Percentiles rank a stretch among this genome's conserved stretches.
These are phyloP conservation scores for Fragum sueziense DNA, from an alignment of 2,888 invertebrate genomes.

Conservation along the genomic window DNA sequence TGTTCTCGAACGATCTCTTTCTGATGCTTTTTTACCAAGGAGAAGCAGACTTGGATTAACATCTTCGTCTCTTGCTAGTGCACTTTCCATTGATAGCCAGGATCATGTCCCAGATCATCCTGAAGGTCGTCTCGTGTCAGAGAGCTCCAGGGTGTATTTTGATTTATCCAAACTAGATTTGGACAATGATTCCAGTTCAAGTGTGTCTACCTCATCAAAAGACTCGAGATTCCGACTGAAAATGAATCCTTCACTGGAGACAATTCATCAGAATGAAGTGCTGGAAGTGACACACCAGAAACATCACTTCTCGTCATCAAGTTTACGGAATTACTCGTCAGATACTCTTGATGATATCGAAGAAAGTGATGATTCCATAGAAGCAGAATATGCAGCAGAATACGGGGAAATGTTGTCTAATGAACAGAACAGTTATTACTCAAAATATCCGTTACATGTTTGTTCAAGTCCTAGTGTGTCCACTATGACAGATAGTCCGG, in stretches of 20 bases:
- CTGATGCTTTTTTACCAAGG: conserved; percentile 70
- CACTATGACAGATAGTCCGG: conserved; percentile 41
- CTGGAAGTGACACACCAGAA: conserved; percentile 68
- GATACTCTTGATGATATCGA: conserved; percentile 56
- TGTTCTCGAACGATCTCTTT: conserved; percentile 79
- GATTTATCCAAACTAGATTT: conserved; percentile 79
- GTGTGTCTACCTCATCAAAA: conserved; percentile 61
- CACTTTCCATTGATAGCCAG: conserved; percentile 41
- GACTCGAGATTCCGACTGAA: conserved; percentile 52
- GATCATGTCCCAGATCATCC: conserved; percentile 27
- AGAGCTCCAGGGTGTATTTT: conserved; percentile 80
- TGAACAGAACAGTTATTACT: conserved; percentile 53
- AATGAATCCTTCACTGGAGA: conserved; percentile 74
- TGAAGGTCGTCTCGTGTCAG: conserved; percentile 70
- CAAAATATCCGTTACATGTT: conserved; percentile 58
- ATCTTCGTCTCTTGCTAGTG: conserved; percentile 21
- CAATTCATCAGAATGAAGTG: conserved; percentile 80
- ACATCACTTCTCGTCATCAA: conserved; percentile 45
- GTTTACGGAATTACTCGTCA: conserved; percentile 42
- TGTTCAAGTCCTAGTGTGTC: conserved; percentile 40
- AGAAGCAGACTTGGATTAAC: not conserved
- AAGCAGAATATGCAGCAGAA: conserved; percentile 39
- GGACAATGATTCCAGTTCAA: conserved; percentile 60
- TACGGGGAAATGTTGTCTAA: conserved; percentile 25
- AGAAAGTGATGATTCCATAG: conserved; percentile 57